Evolutionary conservation across 2,113 vertebrate species (phyloP).

Genomic region (Rhagologus leucostigma): DNA sequence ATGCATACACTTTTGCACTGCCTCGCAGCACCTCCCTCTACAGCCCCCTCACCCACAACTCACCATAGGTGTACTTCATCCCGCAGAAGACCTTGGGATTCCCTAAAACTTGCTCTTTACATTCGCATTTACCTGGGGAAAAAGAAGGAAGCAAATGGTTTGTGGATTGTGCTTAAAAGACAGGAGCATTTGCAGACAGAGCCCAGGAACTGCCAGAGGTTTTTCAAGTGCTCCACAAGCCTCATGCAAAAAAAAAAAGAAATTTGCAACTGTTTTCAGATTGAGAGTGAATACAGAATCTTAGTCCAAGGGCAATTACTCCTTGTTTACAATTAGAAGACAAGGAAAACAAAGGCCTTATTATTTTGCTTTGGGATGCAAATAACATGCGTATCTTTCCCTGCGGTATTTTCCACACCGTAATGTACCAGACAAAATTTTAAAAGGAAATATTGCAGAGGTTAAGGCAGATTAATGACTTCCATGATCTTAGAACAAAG

Average conservation of each 20-base stretch:
- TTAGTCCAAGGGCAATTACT: slow-evolving; percentile 10
- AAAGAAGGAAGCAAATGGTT: slow-evolving; percentile 10
- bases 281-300: background rate
- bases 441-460: slow-evolving; percentile 41
- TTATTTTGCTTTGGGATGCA: slow-evolving; percentile 33
- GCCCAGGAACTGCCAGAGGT: background rate
- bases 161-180: background rate
- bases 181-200: accelerated
- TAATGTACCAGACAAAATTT: slow-evolving; percentile 26
- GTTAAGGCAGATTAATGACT: slow-evolving; percentile 53
- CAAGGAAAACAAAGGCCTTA: slow-evolving; percentile 31
- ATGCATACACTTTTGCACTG: accelerated
- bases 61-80: slow-evolving; percentile 94
- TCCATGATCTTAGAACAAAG: slow-evolving; percentile 46
- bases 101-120: slow-evolving; percentile 90
- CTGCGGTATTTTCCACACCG: slow-evolving; percentile 15
- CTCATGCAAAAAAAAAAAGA: background rate
- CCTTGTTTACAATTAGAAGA: slow-evolving; percentile 43
- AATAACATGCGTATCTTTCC: slow-evolving; percentile 19
- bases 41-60: slow-evolving; percentile 49
- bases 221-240: background rate
- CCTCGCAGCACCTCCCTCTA: background rate
- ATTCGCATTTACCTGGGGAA: slow-evolving; percentile 92
- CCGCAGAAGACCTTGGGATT: slow-evolving; percentile 90
- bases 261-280: background rate